phyloP scores from a whole-genome alignment of 1,140 invertebrate genomes.

The Neodiprion fabricii region DNA sequence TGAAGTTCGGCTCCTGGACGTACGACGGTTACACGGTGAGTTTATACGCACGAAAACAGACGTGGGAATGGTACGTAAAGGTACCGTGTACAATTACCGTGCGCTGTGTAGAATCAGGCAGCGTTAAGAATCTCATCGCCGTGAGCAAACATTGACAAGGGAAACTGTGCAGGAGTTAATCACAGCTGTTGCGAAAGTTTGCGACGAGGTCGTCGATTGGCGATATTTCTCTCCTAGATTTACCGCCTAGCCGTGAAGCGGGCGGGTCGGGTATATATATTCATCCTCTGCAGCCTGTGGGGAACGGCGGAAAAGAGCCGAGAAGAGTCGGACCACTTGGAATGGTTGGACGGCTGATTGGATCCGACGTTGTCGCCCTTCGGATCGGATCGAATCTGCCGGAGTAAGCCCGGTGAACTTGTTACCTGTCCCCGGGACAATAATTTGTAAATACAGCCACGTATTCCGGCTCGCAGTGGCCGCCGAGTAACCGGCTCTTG shows the following conservation, averaged over 20 bases:
- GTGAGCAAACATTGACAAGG: conserved; percentile 4
- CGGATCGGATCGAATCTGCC: neutral
- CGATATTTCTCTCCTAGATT: neutral
- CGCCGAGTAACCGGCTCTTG: too few species aligned
- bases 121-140: conserved; percentile 1
- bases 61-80: neutral
- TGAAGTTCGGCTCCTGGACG: conserved; percentile 97
- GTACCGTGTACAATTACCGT: too few species aligned
- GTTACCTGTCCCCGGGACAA: too few species aligned
- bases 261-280: too few species aligned
- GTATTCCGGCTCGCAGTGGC: too few species aligned
- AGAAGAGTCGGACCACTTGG: neutral
- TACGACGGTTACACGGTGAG: conserved; percentile 90
- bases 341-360: neutral
- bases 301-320: too few species aligned
- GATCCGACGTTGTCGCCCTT: neutral
- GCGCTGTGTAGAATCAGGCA: neutral
- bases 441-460: too few species aligned
- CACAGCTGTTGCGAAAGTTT: neutral
- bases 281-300: too few species aligned
- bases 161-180: neutral
- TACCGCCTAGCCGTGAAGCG: neutral
- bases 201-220: neutral
- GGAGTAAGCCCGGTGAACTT: neutral
- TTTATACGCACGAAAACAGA: conserved; percentile 18